A percentile compares a stretch with the other conserved stretches of the same genome.
These are phyloP conservation scores for Sogatella furcifera DNA, from an alignment of 1,140 invertebrate species.

Conservation along the genomic window DNA sequence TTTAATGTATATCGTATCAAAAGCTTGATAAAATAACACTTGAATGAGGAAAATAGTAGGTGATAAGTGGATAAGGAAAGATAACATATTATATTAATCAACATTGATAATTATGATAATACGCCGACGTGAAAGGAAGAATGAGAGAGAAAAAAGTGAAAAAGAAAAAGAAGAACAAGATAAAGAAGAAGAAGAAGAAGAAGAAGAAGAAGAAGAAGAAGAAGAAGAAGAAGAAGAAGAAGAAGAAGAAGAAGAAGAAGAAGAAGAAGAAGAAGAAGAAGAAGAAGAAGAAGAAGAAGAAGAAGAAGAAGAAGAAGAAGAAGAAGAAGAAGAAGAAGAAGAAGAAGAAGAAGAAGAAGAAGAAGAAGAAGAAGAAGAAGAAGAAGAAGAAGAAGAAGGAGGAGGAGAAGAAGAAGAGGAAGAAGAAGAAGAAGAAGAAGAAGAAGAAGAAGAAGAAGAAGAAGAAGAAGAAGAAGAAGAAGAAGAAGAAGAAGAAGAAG, in stretches of 20 bases:
- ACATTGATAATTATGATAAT: too few relatives aligned
- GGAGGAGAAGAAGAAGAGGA: neutral
- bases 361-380: slow-evolving; percentile 24
- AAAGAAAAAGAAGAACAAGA: too few relatives aligned
- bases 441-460: neutral
- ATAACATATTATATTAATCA: too few relatives aligned
- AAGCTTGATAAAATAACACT: too few relatives aligned
- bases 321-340: slow-evolving; percentile 16
- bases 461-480: slow-evolving; percentile 2
- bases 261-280: slow-evolving; percentile 11
- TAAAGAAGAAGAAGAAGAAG: too few relatives aligned
- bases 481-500: neutral
- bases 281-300: neutral
- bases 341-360: slow-evolving; percentile 12
- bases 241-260: slow-evolving; percentile 6
- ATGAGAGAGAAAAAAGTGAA: too few relatives aligned
- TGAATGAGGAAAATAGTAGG: too few relatives aligned
- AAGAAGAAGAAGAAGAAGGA: neutral
- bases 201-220: neutral
- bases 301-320: slow-evolving; percentile 1
- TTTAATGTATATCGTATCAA: too few relatives aligned
- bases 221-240: slow-evolving; percentile 3
- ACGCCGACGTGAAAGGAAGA: too few relatives aligned
- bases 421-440: too few relatives aligned
- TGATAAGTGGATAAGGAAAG: too few relatives aligned